Conservation (phyloP, 2,113 vertebrate genomes). For the Callospermophilus lateralis region DNA sequence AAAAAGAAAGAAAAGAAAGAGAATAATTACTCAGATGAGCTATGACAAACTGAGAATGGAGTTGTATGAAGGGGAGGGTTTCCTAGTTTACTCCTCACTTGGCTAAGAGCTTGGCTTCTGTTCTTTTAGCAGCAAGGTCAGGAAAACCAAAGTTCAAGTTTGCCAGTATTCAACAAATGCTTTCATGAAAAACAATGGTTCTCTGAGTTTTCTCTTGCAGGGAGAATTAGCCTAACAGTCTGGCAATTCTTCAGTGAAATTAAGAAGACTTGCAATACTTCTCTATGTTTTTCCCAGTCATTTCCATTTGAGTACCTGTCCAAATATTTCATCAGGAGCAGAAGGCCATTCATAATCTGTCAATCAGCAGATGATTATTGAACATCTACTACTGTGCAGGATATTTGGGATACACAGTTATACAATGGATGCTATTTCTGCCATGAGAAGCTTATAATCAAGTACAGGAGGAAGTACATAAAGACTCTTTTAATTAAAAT, state of each 20-base stretch:
- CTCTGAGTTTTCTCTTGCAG: neutral
- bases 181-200: neutral
- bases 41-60: constrained; percentile 23
- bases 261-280: neutral
- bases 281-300: neutral
- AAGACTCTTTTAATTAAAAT: neutral
- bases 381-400: neutral
- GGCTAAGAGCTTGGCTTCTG: neutral
- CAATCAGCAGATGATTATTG: neutral
- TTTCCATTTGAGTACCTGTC: neutral
- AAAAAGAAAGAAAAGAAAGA: neutral
- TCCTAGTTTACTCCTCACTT: neutral
- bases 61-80: neutral
- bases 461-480: neutral
- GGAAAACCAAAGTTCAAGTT: neutral
- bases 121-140: neutral
- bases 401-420: neutral
- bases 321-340: neutral
- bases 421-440: neutral
- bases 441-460: neutral
- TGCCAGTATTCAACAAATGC: neutral
- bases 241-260: neutral
- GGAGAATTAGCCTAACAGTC: neutral
- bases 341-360: neutral
- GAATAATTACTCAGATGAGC: constrained; percentile 33